Evolutionary conservation across 2,888 invertebrate genomes (phyloP).

Genomic region (Tenthredo notha): DNA sequence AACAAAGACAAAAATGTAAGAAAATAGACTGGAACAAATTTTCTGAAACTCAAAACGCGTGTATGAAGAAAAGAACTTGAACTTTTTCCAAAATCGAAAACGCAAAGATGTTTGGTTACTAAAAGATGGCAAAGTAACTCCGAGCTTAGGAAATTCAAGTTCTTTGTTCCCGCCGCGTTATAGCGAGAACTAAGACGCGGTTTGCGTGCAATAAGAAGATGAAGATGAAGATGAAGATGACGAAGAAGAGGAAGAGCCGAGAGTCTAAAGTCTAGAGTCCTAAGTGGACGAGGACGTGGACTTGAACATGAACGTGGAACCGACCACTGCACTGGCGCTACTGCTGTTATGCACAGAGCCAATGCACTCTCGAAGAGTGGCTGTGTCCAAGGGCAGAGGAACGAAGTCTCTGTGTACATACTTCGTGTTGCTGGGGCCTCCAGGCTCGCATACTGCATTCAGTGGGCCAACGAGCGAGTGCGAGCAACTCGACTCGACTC

Average conservation of each 20-base stretch:
- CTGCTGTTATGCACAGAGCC: conserved; percentile 65
- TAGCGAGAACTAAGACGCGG: background rate
- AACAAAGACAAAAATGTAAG: too few species aligned
- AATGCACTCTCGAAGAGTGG: conserved; percentile 73
- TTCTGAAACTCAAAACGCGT: background rate
- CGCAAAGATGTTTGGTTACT: background rate
- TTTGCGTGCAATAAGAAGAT: conserved; percentile 7
- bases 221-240: background rate
- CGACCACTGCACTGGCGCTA: conserved; percentile 1
- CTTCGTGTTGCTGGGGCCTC: conserved; percentile 46
- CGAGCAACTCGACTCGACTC: background rate
- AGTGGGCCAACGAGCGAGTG: conserved; percentile 35
- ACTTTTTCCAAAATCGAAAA: background rate
- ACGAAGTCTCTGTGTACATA: conserved; percentile 21
- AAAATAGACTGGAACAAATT: background rate
- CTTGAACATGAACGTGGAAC: background rate
- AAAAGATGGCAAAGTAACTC: background rate
- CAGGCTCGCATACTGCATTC: conserved; percentile 50
- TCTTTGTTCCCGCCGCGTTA: conserved; percentile 32
- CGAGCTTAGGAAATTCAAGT: conserved; percentile 42
- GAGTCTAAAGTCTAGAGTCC: conserved; percentile 1
- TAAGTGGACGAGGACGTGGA: background rate
- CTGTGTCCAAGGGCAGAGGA: conserved; percentile 67
- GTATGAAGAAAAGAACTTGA: background rate
- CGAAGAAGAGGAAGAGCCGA: background rate